These are phyloP conservation scores for Indicator maculatus DNA, from an alignment of 2,113 vertebrate species.

Conservation along the genomic window DNA sequence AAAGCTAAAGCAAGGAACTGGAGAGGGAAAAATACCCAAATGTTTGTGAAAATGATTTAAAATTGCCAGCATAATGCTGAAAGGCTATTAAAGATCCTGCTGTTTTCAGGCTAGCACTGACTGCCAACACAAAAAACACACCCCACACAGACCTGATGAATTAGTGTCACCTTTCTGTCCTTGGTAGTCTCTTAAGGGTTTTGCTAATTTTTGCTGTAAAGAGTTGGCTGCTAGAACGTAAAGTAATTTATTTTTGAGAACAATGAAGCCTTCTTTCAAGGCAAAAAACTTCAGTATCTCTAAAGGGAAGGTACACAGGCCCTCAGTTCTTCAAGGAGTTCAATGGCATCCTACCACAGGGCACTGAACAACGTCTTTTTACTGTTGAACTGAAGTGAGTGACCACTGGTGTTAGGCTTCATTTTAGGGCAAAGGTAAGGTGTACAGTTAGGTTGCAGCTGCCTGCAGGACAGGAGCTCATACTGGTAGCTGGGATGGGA, in stretches of 20 bases:
- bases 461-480: not conserved
- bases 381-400: not conserved
- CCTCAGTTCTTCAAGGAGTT: not conserved
- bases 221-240: not conserved
- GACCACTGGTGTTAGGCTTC: not conserved
- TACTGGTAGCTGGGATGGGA: not conserved
- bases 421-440: not conserved
- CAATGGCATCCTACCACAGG: fast-evolving
- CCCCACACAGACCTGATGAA: not conserved
- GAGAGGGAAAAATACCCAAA: not conserved
- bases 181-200: not conserved
- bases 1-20: not conserved
- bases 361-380: not conserved
- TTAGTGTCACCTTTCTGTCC: not conserved
- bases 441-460: not conserved
- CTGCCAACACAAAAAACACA: not conserved
- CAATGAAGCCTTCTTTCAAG: not conserved
- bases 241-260: not conserved
- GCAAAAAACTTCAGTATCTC: not conserved
- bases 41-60: not conserved
- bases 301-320: not conserved
- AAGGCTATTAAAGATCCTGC: not conserved
- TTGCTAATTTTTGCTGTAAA: not conserved
- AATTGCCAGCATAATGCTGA: slow-evolving; percentile 41
- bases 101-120: not conserved